Conservation (phyloP, 2,113 vertebrate genomes). For the Cricetomys ansorgei region DNA sequence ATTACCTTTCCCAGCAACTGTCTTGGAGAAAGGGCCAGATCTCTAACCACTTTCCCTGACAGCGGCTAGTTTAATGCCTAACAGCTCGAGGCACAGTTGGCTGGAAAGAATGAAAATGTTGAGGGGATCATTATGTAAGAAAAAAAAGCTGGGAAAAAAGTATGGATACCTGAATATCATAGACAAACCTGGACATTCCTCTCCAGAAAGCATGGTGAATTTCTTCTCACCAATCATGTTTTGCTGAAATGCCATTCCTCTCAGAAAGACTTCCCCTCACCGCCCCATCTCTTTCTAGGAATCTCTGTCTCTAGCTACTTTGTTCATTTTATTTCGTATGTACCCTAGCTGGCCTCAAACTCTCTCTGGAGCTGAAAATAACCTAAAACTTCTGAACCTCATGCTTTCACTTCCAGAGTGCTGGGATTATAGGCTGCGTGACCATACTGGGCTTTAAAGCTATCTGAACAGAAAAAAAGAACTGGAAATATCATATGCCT, state of each 20-base stretch:
- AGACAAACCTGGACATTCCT: neutral
- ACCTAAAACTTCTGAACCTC: neutral
- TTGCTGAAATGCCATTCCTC: neutral
- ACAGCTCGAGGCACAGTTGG: neutral
- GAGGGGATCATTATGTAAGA: neutral
- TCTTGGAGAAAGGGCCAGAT: neutral
- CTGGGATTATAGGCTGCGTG: neutral
- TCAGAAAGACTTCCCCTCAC: neutral
- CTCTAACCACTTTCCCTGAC: neutral
- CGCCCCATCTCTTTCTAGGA: neutral
- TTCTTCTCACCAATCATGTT: neutral
- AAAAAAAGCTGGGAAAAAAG: neutral
- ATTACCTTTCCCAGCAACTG: neutral
- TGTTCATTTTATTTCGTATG: neutral
- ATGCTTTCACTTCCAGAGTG: neutral
- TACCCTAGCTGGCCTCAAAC: neutral
- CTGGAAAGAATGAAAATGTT: neutral
- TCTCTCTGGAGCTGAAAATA: neutral
- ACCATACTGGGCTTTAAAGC: neutral
- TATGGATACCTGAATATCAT: neutral
- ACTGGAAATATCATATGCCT: neutral
- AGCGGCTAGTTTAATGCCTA: neutral
- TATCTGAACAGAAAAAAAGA: neutral
- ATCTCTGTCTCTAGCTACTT: neutral
- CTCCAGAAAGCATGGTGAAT: neutral